Base-by-base conservation (phyloP, 2,888 invertebrate species). In the Leptinotarsa rubiginosa region DNA sequence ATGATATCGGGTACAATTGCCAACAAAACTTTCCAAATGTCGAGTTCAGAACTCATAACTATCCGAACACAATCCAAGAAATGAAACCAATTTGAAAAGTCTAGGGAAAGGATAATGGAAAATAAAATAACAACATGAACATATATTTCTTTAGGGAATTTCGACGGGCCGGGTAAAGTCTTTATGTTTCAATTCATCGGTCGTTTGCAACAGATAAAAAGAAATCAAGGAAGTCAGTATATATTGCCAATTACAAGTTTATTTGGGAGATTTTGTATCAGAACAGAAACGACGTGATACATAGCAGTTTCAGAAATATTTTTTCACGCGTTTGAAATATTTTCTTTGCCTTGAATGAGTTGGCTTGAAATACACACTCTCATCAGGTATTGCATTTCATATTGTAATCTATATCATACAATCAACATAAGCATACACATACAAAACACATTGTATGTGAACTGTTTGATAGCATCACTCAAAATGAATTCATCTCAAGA, bases 121-220 rank as follows among this genome's bases (percentile, higher is more conserved):
- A 78, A 76, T 76, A 78, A 79, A 80, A 79, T 75, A 79, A 76
- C 76, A 77, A 74, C 75, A 73, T 54, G 69, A 72, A 72, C 75
- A 78, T 75, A 81, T 79, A 80, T 81, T 79, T 79, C 80, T 80
- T 79, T 69, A 20, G 78, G 41, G 79, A 79, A 79, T 79, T 80
- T 74, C 75, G 68, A 65, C 68, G 65, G 64, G 78, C 77, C 78
- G 77, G 78, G 79, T 81, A 80, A 78, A 79, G 79, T 78, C 79
- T 81, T 81, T 81, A 81, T 79, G 80, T 80, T 77, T 80, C 81
- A 80, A 81, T 81, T 79, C 80, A 78, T 80, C 80, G 78, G 75
- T 77, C 79, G 72, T 80, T 79, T 74, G 75, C 69, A 73, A 64
- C 70, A 74, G 77, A 80, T 77, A 10, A 41, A 41, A 41, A 69